These are phyloP conservation scores for Phragmatobia fuliginosa DNA, from an alignment of 2,888 invertebrate species.

Conservation along the genomic window DNA sequence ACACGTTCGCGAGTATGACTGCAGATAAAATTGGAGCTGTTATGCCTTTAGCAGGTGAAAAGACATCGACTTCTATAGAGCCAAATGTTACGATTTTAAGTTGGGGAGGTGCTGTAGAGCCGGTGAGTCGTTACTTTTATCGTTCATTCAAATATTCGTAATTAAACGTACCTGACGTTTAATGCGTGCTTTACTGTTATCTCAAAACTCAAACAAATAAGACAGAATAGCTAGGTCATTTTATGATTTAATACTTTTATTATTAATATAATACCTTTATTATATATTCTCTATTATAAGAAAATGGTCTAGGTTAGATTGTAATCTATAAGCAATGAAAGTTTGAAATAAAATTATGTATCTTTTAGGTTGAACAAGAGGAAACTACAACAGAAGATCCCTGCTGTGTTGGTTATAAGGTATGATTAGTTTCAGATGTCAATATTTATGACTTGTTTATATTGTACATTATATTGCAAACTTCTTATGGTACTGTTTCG, in stretches of 20 bases:
- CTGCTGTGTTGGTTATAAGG: conserved; percentile 4
- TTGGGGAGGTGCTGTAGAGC: conserved; percentile 59
- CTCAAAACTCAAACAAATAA: no score
- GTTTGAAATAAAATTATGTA: neutral
- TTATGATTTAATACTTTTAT: no score
- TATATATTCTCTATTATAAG: no score
- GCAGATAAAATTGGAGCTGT: conserved; percentile 66
- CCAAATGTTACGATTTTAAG: conserved; percentile 66
- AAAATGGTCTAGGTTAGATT: conserved; percentile 17
- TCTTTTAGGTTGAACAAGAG: neutral
- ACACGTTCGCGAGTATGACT: conserved; percentile 70
- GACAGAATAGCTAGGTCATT: neutral
- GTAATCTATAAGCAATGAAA: neutral
- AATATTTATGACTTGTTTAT: neutral
- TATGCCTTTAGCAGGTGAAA: conserved; percentile 60
- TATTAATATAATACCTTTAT: no score
- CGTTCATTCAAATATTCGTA: neutral
- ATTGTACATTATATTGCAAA: neutral
- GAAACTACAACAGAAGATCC: neutral
- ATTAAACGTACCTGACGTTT: neutral
- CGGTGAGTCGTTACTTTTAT: conserved; percentile 23
- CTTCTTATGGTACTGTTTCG: neutral
- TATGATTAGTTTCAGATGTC: neutral
- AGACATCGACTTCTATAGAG: conserved; percentile 54
- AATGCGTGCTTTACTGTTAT: no score